Evolutionary conservation across 2,113 vertebrate genomes (phyloP).

Genomic region (Erythrocebus patas): DNA sequence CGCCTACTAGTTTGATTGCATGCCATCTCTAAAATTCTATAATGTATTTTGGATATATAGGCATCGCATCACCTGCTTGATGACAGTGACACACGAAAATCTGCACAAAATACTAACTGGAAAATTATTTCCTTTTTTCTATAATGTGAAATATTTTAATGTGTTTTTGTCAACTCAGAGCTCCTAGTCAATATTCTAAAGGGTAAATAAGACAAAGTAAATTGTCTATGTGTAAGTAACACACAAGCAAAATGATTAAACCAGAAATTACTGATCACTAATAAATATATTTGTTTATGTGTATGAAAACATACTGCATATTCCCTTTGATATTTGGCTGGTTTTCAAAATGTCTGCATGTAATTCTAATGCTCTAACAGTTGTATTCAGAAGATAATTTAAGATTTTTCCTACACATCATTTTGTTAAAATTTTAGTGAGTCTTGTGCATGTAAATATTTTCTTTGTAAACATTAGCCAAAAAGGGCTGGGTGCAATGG

Average conservation of each 20-base stretch:
- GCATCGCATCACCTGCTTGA: not conserved
- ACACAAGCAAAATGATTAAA: not conserved
- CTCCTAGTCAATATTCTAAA: not conserved
- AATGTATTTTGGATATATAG: not conserved
- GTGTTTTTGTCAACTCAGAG: not conserved
- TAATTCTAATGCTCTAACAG: not conserved
- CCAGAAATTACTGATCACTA: not conserved
- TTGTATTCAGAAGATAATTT: not conserved
- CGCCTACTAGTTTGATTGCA: not conserved
- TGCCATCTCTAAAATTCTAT: not conserved
- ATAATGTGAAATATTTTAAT: not conserved
- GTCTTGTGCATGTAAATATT: not conserved
- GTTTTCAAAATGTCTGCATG: not conserved
- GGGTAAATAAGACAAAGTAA: not conserved
- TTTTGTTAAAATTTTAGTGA: not conserved
- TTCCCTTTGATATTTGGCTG: not conserved
- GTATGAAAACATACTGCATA: not conserved
- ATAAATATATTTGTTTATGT: not conserved
- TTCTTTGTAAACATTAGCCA: not conserved
- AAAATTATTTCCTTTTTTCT: not conserved
- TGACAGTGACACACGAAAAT: not conserved
- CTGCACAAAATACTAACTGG: not conserved
- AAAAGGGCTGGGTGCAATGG: not conserved
- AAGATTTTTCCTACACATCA: not conserved
- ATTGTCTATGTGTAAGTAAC: not conserved